Evolutionary conservation across 1,140 invertebrate genomes (phyloP), one percentile per base, ranked within the genome.

Genomic region (Idris sp.): DNA sequence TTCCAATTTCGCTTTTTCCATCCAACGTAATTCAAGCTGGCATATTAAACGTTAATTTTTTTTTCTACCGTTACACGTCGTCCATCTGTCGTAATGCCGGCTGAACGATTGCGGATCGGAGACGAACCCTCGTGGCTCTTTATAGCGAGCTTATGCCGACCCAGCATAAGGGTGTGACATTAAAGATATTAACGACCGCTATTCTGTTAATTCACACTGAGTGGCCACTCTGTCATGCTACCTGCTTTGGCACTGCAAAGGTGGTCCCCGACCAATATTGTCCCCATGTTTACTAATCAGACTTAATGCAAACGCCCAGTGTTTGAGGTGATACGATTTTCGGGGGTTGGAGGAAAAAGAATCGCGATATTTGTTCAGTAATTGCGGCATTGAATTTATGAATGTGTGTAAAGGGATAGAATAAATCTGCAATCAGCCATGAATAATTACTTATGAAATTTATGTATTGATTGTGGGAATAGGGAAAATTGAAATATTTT

Each of bases 161-260:
- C 40, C 51, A 26, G 33, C 64, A 65, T 48, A 62, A 74, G 69
- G 69, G 76, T 72, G 68, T 59, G 62, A 77, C 74, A 49, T 75
- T 77, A 75, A 79, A 77, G 74, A 76, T 76, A 79, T 77, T 79
- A 79, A 79, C 69, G 77, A 76, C 44, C 56, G 65, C 54, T 64
- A 67, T 77, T 71, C 72, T 44, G 61, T 71, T 78, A 78, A 74
- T 74, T 74, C 72, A 43, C 67, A 51, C 61, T 46, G 71, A 78
- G 67, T 68, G 76, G 59, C 69, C 62, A 71, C 72, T 78, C 67
- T 65, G 58, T 77, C 71, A 74, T 72, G 41, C 46, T 73, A 77
- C 75, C 64, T 73, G 64, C 48, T 62, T 53, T 46, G 15, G 46
- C 41, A 54, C 31, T 43, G 44, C 54, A 59, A 65, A 65, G 59